Evolutionary conservation across 2,113 vertebrate species (phyloP).

Genomic region (Phalacrocorax pelagicus): DNA sequence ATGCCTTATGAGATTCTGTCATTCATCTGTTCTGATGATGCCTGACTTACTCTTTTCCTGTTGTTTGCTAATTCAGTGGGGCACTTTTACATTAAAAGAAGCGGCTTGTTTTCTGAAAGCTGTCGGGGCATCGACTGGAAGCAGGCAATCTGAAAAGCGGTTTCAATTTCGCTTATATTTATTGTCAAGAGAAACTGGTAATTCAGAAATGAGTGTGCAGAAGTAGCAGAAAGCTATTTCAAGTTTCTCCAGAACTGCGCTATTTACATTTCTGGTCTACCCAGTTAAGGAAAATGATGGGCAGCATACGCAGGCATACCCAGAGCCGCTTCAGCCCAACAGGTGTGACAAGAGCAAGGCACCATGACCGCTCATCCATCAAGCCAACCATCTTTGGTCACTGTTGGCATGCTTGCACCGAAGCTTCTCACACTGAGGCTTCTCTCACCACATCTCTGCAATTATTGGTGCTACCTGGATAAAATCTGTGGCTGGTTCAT

Average conservation of each 20-base stretch:
- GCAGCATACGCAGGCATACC: not conserved
- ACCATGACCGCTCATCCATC: rapidly evolving
- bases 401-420: not conserved
- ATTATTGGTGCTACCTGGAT: not conserved
- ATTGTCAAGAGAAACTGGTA: not conserved
- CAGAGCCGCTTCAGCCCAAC: not conserved
- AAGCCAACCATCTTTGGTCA: not conserved
- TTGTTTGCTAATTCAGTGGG: not conserved
- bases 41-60: not conserved
- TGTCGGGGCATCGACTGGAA: not conserved
- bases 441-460: not conserved
- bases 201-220: not conserved
- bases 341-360: rapidly evolving
- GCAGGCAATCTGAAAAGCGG: not conserved
- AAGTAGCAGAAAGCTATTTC: not conserved
- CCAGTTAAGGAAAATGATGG: not conserved
- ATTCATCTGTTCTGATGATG: not conserved
- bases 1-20: not conserved
- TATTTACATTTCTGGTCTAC: not conserved
- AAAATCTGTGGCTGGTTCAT: not conserved
- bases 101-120: not conserved
- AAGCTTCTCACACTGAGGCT: not conserved
- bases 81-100: not conserved
- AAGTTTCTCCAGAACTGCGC: not conserved
- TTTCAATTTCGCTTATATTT: not conserved